Percentiles rank a stretch among this genome's conserved stretches.
These are phyloP conservation scores for Habropoda laboriosa DNA, from an alignment of 1,140 invertebrate genomes.

Conservation along the genomic window DNA sequence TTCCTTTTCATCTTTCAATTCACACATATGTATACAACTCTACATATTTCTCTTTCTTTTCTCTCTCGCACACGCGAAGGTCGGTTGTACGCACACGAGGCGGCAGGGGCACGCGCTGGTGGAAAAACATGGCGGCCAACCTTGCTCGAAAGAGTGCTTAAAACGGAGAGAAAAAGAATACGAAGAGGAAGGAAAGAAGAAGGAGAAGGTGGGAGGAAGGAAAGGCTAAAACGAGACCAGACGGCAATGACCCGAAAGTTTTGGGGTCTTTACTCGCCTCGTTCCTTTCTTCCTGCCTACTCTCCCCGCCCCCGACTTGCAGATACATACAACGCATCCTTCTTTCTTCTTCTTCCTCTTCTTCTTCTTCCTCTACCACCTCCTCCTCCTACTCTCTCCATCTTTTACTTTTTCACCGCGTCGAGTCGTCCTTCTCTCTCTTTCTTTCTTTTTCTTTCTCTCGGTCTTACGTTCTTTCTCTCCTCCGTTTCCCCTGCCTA, in stretches of 20 bases:
- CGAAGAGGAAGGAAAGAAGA: conserved; percentile 57
- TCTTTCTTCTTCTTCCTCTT: conserved; percentile 21
- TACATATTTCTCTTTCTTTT: conserved; percentile 22
- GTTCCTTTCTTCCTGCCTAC: conserved; percentile 60
- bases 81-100: conserved; percentile 72
- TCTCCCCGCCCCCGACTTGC: conserved; percentile 41
- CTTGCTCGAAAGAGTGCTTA: conserved; percentile 74
- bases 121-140: conserved; percentile 73
- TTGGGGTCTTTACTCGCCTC: conserved; percentile 61
- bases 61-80: conserved; percentile 67
- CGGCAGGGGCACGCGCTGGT: conserved; percentile 59
- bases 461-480: no score
- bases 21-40: background rate
- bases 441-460: conserved; percentile 37
- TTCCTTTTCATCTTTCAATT: background rate
- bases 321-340: conserved; percentile 39
- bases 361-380: background rate
- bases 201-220: conserved; percentile 56
- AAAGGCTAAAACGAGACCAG: conserved; percentile 71
- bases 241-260: conserved; percentile 76
- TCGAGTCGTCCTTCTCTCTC: conserved; percentile 37
- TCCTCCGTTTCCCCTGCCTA: background rate
- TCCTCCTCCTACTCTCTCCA: background rate
- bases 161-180: conserved; percentile 57
- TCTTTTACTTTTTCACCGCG: conserved; percentile 32